Evolutionary conservation across 2,888 invertebrate genomes (phyloP).

Genomic region (Leptinotarsa peninsularis): DNA sequence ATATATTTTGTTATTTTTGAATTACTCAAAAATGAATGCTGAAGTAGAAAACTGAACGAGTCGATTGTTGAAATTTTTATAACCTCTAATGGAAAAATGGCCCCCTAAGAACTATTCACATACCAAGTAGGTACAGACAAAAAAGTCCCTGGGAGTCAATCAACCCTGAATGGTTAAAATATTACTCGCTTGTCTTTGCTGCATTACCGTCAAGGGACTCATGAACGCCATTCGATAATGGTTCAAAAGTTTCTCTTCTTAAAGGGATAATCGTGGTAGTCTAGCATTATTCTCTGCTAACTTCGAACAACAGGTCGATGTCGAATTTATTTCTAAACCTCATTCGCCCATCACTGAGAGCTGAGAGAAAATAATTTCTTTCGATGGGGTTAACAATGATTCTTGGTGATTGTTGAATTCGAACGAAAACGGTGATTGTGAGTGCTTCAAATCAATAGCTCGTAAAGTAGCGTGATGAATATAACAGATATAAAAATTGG

Average conservation of each 20-base stretch:
- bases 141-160: constrained; percentile 15
- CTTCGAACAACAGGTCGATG: constrained; percentile 9
- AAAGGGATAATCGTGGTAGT: not conserved
- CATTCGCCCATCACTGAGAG: not conserved
- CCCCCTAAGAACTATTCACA: not conserved
- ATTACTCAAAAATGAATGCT: too few species aligned
- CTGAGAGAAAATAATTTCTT: too few species aligned
- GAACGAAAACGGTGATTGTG: too few species aligned
- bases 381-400: too few species aligned
- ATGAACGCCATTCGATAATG: constrained; percentile 16
- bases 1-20: too few species aligned
- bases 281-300: not conserved
- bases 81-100: not conserved
- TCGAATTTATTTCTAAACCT: not conserved
- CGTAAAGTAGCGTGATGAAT: too few species aligned
- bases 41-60: too few species aligned
- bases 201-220: constrained; percentile 3
- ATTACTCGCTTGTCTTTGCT: not conserved
- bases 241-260: constrained; percentile 4
- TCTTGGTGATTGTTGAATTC: too few species aligned
- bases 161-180: not conserved
- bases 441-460: too few species aligned
- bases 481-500: too few species aligned
- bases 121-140: not conserved
- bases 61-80: not conserved